Base-by-base conservation (phyloP, 2,113 vertebrate genomes). In the Phaetusa simplex region DNA sequence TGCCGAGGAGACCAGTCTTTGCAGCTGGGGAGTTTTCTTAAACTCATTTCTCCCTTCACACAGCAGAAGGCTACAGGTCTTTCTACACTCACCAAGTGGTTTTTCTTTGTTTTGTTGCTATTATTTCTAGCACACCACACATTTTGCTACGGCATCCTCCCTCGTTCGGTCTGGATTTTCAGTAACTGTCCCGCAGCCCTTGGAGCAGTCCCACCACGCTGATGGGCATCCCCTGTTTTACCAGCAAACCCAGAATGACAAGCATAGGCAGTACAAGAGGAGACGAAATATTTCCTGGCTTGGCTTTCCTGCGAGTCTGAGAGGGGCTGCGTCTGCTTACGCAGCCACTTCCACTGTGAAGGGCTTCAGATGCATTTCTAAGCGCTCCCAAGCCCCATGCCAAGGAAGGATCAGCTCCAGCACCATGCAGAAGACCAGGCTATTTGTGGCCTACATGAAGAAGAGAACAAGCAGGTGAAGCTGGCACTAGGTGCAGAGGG, bases 121-220 rank as follows among this genome's bases (percentile, higher is more conserved):
- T 5, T 9, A 12, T 8, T 49, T 17, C 53, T 23, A 67, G 70
- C 66, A 30, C 3, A 10, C 16, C 38, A 20, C 0, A 0, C 0
- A 1, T 14, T 29, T 14, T 29, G 6, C 56, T 50, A 7, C 2
- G 1, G 5, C 38, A 42, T 58, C 45, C 45, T 66, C 47, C 71
- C 34, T 21, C 4, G 0, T 24, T 17, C 21, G 5, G 45, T 8
- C 52, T 27, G 88, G 8, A 32, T 24, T 64, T 14, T 5, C 82
- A 32, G 47, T 2, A 38, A 2, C 14, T 18, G 86, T 32, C 64
- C 72, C 4, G 0, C 32, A 1, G 29, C 7, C 38, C 64, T 3
- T 32, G 67, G 22, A 30, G 2, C 0, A 0, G 36, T 14, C 26
- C 65, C 65, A 58, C 24, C 21, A 2, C 0, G 0, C 52, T 8